Evolutionary conservation across 2,113 vertebrate species (phyloP), one percentile per base, ranked within the genome.

Genomic region (Hystrix cristata): DNA sequence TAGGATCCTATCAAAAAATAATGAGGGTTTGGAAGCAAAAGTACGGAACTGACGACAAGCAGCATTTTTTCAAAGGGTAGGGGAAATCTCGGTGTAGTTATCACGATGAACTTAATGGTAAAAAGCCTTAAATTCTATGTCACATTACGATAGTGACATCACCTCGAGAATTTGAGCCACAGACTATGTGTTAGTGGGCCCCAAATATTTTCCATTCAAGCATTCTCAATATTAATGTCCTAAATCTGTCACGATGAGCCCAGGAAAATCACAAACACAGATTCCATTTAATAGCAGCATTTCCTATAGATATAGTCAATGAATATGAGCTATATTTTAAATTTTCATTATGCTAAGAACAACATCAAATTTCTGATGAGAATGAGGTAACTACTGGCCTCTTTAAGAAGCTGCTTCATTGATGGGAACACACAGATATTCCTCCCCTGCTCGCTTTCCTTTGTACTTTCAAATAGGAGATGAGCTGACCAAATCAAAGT

Each of bases 11-110:
- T 43, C 14, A 38, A 65, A 74, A 60, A 96, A 93, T 60, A 96
- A 96, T 81, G 83, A 95, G 71, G 19, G 95, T 72, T 91, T 95
- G 94, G 69, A 97, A 93, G 62, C 15, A 86, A 4, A 48, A 13
- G 83, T n/a, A 60, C 1, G 31, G 71, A 96, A 97, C 89, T 97
- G 64, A n/a, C 85, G 95, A 96, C 55, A 92, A 82, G n/a, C 7
- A 89, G 51, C 83, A 87, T 95, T 97, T 92, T 65, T 97, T 98
- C 87, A 97, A 84, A 57, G 91, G 43, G 97, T 89, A 1, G 31
- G 82, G n/a, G 88, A 78, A 55, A 87, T 80, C 25, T 92, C 83
- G 13, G 67, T 71, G 13, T n/a, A 57, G 95, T 51, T 43, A 96
- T 88, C 81, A 55, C 21, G 74, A 93, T 62, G 11, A 82, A 60